These are phyloP conservation scores for Musca vetustissima DNA, from an alignment of 1,140 invertebrate genomes.

Conservation along the genomic window DNA sequence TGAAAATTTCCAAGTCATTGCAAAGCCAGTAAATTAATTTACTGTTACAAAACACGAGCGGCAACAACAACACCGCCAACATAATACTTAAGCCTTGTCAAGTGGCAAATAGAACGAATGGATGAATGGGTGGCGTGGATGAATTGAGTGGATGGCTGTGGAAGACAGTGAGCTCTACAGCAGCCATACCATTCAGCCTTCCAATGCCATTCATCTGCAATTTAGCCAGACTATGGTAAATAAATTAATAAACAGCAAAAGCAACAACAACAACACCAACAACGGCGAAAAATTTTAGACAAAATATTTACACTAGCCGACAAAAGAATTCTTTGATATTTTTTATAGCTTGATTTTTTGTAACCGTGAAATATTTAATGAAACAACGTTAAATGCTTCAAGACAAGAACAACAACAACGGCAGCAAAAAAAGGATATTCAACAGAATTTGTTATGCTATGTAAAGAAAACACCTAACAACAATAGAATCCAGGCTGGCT, in stretches of 20 bases:
- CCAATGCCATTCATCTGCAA: too few species aligned
- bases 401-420: too few species aligned
- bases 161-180: too few species aligned
- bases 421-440: slow-evolving; percentile 22
- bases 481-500: background rate
- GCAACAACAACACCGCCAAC: background rate
- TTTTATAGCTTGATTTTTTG: too few species aligned
- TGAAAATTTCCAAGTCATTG: slow-evolving; percentile 53
- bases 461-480: slow-evolving; percentile 5
- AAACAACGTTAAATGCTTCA: slow-evolving; percentile 30
- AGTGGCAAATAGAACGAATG: too few species aligned
- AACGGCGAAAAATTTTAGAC: too few species aligned
- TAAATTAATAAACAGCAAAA: slow-evolving; percentile 12
- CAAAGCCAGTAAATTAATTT: slow-evolving; percentile 51
- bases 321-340: too few species aligned
- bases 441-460: background rate
- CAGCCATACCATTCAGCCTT: too few species aligned
- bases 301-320: too few species aligned
- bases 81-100: background rate
- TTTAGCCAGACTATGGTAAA: background rate
- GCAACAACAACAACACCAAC: too few species aligned
- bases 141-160: too few species aligned
- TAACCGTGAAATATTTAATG: slow-evolving; percentile 42
- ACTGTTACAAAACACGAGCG: slow-evolving; percentile 30
- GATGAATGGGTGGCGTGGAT: too few species aligned